phyloP scores from a whole-genome alignment of 2,113 vertebrate species.

The Recurvirostra avosetta region DNA sequence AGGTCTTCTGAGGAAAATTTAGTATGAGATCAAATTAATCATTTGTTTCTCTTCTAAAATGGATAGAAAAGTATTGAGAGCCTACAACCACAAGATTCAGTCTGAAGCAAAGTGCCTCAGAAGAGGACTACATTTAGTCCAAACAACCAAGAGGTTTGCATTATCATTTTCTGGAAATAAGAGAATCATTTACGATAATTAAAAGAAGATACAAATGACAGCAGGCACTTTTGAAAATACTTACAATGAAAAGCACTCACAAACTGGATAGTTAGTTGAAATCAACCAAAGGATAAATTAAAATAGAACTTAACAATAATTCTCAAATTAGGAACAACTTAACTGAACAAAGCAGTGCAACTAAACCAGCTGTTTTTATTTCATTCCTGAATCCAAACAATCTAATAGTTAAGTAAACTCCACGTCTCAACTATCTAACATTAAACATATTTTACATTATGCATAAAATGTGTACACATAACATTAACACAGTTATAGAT shows the following conservation, averaged over 20 bases:
- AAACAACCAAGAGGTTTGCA: no score
- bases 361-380: background rate
- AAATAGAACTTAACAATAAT: background rate
- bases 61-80: no score
- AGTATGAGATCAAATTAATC: no score
- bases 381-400: background rate
- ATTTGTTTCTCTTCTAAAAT: no score
- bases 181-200: no score
- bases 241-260: background rate
- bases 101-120: no score
- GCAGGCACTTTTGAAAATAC: background rate
- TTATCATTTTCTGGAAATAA: no score
- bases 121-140: no score
- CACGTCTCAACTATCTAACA: background rate
- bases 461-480: background rate
- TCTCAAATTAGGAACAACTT: background rate
- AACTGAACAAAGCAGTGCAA: background rate
- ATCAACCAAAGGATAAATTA: background rate
- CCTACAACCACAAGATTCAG: no score
- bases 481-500: background rate
- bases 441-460: background rate
- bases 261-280: background rate
- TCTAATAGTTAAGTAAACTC: accelerated
- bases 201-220: no score
- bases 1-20: no score